Evolutionary conservation across 1,140 invertebrate species (phyloP).

Genomic region (Leptinotarsa texana): DNA sequence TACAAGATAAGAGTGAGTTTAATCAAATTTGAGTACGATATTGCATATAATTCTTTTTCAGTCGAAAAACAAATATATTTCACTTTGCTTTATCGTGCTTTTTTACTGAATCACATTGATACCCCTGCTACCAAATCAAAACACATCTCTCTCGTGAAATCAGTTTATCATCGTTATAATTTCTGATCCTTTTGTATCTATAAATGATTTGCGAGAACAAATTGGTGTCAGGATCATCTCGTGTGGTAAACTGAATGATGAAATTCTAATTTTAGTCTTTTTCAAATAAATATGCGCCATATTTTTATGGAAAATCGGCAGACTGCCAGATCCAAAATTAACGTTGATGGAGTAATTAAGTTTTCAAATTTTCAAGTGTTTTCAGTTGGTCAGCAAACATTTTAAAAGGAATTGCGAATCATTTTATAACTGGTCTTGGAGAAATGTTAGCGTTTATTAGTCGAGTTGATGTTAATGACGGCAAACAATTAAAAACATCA

Average conservation of each 20-base stretch:
- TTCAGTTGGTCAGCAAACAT: not conserved
- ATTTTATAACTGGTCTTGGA: no score
- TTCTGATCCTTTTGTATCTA: not conserved
- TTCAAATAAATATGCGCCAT: slow-evolving; percentile 4
- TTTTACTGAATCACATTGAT: no score
- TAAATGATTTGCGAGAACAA: not conserved
- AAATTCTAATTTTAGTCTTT: not conserved
- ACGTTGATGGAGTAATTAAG: not conserved
- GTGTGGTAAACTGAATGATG: not conserved
- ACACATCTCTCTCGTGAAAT: not conserved
- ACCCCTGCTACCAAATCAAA: not conserved
- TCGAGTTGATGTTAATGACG: no score
- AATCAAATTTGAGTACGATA: not conserved
- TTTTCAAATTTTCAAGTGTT: slow-evolving; percentile 2
- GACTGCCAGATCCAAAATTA: not conserved
- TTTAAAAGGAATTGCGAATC: no score
- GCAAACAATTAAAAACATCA: no score
- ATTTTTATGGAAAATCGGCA: not conserved
- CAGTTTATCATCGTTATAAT: not conserved
- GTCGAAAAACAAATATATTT: no score
- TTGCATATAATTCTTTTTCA: not conserved
- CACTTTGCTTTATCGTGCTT: no score
- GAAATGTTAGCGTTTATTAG: no score
- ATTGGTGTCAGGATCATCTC: not conserved
- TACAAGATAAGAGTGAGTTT: no score